Percentiles rank a stretch among this genome's conserved stretches.
These are phyloP conservation scores for Anthoptus insignis DNA, from an alignment of 2,888 invertebrate species.

Conservation along the genomic window DNA sequence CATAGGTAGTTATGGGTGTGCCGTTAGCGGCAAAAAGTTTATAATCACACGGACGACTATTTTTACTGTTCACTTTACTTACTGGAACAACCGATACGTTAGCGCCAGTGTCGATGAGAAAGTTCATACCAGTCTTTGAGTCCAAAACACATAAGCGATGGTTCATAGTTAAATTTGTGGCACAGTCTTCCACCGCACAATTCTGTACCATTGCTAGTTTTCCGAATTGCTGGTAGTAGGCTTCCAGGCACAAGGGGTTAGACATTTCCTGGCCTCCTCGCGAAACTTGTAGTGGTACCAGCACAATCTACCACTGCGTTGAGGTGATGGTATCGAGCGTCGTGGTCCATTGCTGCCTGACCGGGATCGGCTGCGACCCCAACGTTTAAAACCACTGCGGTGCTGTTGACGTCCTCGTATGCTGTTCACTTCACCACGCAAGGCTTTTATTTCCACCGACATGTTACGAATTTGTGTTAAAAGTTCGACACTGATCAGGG, in stretches of 20 bases:
- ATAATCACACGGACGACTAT: background rate
- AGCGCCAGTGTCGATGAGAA: background rate
- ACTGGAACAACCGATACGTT: background rate
- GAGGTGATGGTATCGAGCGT: background rate
- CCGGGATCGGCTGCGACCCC: no score
- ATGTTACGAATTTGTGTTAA: no score
- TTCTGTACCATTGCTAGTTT: background rate
- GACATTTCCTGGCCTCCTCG: constrained; percentile 7
- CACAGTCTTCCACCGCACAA: background rate
- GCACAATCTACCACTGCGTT: constrained; percentile 2
- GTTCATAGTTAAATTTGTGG: background rate
- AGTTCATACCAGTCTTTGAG: constrained; percentile 1
- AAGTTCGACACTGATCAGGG: no score
- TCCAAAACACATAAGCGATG: background rate
- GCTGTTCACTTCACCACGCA: no score
- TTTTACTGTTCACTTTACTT: no score
- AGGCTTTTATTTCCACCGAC: no score
- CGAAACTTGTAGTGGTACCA: constrained; percentile 27
- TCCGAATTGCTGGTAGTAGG: background rate
- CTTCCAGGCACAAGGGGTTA: background rate
- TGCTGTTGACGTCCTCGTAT: no score
- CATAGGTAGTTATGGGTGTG: background rate
- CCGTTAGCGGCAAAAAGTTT: background rate
- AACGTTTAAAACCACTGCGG: no score
- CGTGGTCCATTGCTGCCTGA: no score